Evolutionary conservation across 2,797 vertebrate genomes (phyloP).

Genomic region (Peromyscus eremicus): DNA sequence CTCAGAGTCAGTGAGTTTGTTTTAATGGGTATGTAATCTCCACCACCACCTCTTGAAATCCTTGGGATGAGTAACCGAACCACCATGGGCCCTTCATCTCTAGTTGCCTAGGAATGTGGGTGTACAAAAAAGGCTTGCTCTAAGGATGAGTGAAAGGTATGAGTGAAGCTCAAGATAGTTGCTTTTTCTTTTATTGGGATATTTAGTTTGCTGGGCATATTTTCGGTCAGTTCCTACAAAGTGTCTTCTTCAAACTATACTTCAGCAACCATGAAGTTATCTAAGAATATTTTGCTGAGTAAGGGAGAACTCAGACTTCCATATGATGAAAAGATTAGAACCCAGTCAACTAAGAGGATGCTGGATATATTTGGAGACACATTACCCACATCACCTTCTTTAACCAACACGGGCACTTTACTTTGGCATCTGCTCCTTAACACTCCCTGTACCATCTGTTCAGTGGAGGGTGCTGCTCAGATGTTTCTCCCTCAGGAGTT

Average conservation of each 20-base stretch:
- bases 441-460: not conserved
- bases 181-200: not conserved
- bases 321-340: not conserved
- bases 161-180: not conserved
- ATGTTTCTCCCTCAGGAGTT: not conserved
- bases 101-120: not conserved
- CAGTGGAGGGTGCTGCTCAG: not conserved
- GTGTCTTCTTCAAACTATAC: not conserved
- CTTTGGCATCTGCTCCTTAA: not conserved
- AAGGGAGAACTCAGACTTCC: not conserved
- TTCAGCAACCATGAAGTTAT: slow-evolving; percentile 9
- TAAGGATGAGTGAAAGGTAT: not conserved
- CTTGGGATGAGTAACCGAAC: not conserved
- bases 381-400: not conserved
- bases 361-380: not conserved
- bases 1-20: not conserved
- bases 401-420: not conserved
- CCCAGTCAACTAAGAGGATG: slow-evolving; percentile 33
- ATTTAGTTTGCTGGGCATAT: not conserved
- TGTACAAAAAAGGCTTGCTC: not conserved
- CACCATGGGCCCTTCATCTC: not conserved
- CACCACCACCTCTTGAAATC: not conserved
- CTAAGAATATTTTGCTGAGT: slow-evolving; percentile 38
- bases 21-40: not conserved
- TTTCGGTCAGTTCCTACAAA: not conserved